Conservation (phyloP, 2,888 invertebrate genomes). For the Lobophora halterata region DNA sequence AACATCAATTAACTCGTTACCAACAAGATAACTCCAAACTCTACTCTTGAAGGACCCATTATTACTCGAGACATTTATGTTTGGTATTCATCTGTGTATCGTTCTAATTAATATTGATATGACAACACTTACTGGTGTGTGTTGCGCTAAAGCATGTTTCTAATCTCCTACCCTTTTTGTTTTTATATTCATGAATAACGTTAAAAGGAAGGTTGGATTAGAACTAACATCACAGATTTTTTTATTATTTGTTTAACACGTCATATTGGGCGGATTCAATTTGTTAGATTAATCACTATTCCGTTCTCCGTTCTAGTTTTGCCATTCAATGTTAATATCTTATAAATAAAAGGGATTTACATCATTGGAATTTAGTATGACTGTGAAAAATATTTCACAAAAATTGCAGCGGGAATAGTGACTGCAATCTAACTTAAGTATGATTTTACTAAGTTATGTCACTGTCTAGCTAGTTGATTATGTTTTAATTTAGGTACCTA, state of each 20-base stretch:
- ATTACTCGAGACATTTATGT: no score
- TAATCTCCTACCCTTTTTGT: conserved; percentile 3
- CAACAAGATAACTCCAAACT: not conserved
- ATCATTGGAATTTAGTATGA: no score
- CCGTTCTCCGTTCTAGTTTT: no score
- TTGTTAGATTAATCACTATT: no score
- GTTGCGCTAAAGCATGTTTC: no score
- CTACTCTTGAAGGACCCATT: no score
- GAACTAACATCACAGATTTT: no score
- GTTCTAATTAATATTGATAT: not conserved
- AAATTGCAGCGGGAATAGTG: conserved; percentile 3
- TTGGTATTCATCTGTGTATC: not conserved
- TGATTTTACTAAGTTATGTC: conserved; percentile 7
- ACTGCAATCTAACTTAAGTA: conserved; percentile 8
- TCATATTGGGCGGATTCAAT: no score
- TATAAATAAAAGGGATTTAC: no score
- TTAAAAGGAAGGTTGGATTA: conserved; percentile 5
- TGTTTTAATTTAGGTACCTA: conserved; percentile 18
- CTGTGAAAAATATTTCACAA: conserved; percentile 2
- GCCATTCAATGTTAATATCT: no score
- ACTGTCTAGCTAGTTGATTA: conserved; percentile 14
- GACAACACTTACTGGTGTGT: no score
- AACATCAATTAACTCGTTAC: conserved; percentile 9
- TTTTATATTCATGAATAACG: not conserved
- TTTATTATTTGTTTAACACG: no score